Percentiles rank a stretch among this genome's conserved stretches.
Conservation (phyloP, 2,113 vertebrate species). For the Odocoileus virginianus region DNA sequence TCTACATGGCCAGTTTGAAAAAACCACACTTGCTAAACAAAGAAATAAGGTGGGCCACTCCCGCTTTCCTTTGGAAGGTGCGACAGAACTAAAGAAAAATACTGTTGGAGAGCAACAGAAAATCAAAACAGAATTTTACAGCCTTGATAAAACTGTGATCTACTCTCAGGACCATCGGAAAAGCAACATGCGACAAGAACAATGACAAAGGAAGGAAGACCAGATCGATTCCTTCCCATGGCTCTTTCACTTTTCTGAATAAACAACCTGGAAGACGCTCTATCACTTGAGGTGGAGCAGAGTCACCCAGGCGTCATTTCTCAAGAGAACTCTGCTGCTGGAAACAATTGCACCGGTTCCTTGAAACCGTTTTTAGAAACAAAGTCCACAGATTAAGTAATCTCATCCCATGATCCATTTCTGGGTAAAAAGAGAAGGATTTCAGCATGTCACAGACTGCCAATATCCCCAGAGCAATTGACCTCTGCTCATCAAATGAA, state of each 20-base stretch:
- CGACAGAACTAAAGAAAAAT: not conserved
- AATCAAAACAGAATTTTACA: conserved; percentile 50
- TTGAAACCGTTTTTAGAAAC: not conserved
- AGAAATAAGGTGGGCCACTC: not conserved
- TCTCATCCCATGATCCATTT: conserved; percentile 48
- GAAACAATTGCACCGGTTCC: not conserved
- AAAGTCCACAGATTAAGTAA: conserved; percentile 32
- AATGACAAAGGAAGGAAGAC: not conserved
- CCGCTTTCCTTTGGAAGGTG: not conserved
- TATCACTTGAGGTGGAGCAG: not conserved
- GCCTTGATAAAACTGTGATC: not conserved
- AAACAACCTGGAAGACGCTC: not conserved
- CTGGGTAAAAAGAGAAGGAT: conserved; percentile 24
- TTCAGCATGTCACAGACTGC: not conserved
- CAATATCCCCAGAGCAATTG: not conserved
- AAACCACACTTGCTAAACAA: not conserved
- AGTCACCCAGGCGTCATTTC: not conserved
- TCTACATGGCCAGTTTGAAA: not conserved
- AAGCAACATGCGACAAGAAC: conserved; percentile 1
- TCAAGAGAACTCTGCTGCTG: not conserved
- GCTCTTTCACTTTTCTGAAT: not conserved
- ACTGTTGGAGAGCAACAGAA: not conserved
- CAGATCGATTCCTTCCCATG: not conserved
- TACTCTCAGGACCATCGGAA: not conserved
- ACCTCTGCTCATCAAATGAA: conserved; percentile 14